Conservation (phyloP, 2,797 vertebrate genomes). For the Chiropotes sagulatus region DNA sequence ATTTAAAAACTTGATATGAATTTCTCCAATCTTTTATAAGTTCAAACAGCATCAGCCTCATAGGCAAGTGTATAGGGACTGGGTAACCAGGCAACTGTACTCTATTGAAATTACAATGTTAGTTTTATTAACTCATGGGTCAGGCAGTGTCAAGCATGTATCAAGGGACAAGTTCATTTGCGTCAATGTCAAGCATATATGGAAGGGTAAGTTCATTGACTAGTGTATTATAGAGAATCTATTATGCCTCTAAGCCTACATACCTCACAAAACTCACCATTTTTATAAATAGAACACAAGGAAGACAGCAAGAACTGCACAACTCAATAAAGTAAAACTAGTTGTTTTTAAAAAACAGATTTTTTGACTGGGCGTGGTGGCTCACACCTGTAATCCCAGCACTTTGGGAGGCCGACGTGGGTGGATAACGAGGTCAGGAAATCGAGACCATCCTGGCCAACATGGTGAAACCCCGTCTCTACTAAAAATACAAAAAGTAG, state of each 20-base stretch:
- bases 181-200: constrained; percentile 87
- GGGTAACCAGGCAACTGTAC: constrained; percentile 36
- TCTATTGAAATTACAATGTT: constrained; percentile 39
- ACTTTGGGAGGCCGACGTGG: too few species aligned
- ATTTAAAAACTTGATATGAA: constrained; percentile 13
- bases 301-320: constrained; percentile 12
- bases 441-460: too few species aligned
- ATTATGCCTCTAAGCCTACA: constrained; percentile 68
- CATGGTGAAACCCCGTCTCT: too few species aligned
- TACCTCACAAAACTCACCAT: constrained; percentile 85
- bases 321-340: neutral
- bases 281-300: constrained; percentile 84
- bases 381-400: too few species aligned
- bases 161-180: constrained; percentile 88
- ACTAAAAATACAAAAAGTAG: too few species aligned
- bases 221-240: constrained; percentile 88
- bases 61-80: neutral
- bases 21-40: neutral
- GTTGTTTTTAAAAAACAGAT: neutral
- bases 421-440: too few species aligned
- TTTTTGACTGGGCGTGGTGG: neutral
- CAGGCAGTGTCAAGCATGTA: constrained; percentile 87
- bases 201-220: constrained; percentile 88
- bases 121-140: constrained; percentile 84
- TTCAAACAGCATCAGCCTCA: constrained; percentile 18